Evolutionary conservation across 2,797 vertebrate genomes (phyloP), one percentile per base, ranked within the genome.

Genomic region (Bovichtus variegatus): DNA sequence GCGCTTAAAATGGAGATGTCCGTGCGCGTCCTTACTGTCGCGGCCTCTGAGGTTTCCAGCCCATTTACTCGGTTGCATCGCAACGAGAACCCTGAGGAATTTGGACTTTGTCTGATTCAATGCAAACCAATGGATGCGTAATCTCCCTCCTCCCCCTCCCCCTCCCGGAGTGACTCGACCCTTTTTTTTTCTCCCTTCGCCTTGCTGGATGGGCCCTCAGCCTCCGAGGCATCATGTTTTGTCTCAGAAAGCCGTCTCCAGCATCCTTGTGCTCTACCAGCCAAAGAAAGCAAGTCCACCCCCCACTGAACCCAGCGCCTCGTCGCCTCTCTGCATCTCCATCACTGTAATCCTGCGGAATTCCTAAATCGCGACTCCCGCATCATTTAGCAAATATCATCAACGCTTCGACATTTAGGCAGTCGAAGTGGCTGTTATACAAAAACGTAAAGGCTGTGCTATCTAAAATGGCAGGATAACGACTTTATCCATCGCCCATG

Each of bases 161-260:
- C 81, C 82, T 69, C 89, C 78, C 83, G 72, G 86, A 94, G 89
- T 96, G 95, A 96, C 95, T 96, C 95, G 93, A 95, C 95, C 95
- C 89, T 95, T 93, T 95, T 95, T 92, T 95, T 90, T 76, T 73
- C n/a, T n/a, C n/a, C 53, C 86, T 92, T 85, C 86, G 82, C 91
- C 87, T 89, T 74, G 85, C 82, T 94, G 90, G 90, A 90, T 91
- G 91, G 93, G 91, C 92, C 93, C 92, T 91, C 91, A 93, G 94
- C 91, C 94, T 95, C 93, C 92, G 78, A 94, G 93, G 93, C 94
- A 94, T 94, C 93, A 75, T 94, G 94, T 95, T 95, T 95, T 94
- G 94, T 95, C 94, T 95, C 92, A 75, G 85, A 94, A 89, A 86
- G 61, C 85, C 81, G 90, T 94, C 91, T 94, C 88, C 91, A 92